A percentile compares a stretch with the other conserved stretches of the same genome.
Evolutionary conservation across 1,140 invertebrate species (phyloP).

Genomic region (Conus betulinus): DNA sequence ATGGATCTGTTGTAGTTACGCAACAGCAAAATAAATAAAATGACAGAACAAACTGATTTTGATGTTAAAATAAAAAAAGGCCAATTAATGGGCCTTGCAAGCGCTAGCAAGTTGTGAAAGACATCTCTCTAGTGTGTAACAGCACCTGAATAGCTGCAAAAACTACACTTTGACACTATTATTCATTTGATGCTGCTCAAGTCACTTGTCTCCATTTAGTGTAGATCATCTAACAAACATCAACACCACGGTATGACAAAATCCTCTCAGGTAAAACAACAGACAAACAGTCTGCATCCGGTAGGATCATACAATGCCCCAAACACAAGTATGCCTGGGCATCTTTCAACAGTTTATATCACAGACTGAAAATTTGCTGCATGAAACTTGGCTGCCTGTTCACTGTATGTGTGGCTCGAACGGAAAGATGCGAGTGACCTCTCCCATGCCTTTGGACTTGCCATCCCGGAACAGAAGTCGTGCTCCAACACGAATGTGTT

Average conservation of each 20-base stretch:
- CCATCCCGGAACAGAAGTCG: conserved; percentile 92
- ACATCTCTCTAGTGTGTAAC: too few relatives aligned
- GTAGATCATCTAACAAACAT: background rate
- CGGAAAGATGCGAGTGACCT: conserved; percentile 78
- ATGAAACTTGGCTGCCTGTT: conserved; percentile 9
- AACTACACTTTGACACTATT: too few relatives aligned
- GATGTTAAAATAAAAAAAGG: too few relatives aligned
- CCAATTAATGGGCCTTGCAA: too few relatives aligned
- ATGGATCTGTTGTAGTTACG: too few relatives aligned
- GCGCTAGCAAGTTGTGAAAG: too few relatives aligned
- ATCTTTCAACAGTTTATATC: background rate
- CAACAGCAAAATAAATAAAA: too few relatives aligned
- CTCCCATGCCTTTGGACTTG: conserved; percentile 87
- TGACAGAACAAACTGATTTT: too few relatives aligned
- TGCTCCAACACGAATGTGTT: conserved; percentile 92
- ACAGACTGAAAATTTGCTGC: background rate
- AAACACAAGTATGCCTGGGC: background rate
- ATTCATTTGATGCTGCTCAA: too few relatives aligned
- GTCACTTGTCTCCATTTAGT: background rate
- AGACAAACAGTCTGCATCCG: background rate
- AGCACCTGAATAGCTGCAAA: too few relatives aligned
- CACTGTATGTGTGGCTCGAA: conserved; percentile 38
- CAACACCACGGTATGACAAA: background rate
- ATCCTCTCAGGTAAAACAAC: background rate
- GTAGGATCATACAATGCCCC: background rate